These are phyloP conservation scores for Lithodes maja DNA, from an alignment of 2,888 invertebrate genomes.

Conservation along the genomic window DNA sequence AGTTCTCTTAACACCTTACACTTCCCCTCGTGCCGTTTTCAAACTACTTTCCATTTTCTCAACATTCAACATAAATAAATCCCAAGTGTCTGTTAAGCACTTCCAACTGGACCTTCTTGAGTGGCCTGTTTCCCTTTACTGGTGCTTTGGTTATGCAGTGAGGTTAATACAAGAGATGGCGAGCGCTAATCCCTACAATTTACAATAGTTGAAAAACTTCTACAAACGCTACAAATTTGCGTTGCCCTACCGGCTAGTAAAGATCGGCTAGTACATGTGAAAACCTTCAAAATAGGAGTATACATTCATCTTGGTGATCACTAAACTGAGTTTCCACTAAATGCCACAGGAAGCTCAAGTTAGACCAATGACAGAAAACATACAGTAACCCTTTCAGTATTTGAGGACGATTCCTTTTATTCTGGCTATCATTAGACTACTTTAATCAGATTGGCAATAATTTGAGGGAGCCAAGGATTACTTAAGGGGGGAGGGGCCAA, in stretches of 20 bases:
- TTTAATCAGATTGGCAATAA: too few species aligned
- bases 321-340: constrained; percentile 45
- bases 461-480: too few species aligned
- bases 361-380: constrained; percentile 22
- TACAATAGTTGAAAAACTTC: constrained; percentile 62
- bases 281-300: constrained; percentile 61
- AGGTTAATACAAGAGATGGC: constrained; percentile 30
- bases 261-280: constrained; percentile 48
- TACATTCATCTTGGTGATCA: constrained; percentile 59
- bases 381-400: neutral
- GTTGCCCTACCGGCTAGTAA: constrained; percentile 48
- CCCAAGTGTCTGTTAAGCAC: neutral
- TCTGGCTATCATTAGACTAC: too few species aligned
- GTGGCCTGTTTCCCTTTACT: neutral
- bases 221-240: constrained; percentile 47
- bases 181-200: constrained; percentile 34
- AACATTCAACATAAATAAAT: neutral
- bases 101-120: neutral
- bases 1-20: too few species aligned
- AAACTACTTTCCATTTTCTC: too few species aligned
- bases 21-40: too few species aligned
- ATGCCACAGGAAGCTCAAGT: constrained; percentile 46
- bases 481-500: too few species aligned
- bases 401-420: too few species aligned
- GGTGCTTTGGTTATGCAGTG: constrained; percentile 43